These are phyloP conservation scores for Lampropteryx suffumata DNA, from an alignment of 2,888 invertebrate genomes.

Conservation along the genomic window DNA sequence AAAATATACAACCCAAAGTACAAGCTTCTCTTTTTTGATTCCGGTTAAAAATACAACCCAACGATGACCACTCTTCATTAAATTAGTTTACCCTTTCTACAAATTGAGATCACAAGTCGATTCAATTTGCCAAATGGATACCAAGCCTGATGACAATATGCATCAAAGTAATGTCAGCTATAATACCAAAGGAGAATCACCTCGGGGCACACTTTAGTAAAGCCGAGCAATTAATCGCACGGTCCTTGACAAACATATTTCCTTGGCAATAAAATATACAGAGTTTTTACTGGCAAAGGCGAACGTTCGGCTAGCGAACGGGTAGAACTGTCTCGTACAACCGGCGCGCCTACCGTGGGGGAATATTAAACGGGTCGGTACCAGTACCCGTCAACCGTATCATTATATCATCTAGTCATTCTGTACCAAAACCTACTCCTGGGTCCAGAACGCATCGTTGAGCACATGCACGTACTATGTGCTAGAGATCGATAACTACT, in stretches of 20 bases:
- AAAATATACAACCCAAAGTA: too few relatives aligned
- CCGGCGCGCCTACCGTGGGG: constrained; percentile 68
- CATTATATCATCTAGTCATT: constrained; percentile 66
- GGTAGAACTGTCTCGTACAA: constrained; percentile 74
- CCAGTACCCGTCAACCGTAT: constrained; percentile 46
- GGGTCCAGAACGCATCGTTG: constrained; percentile 37
- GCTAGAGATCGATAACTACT: constrained; percentile 22
- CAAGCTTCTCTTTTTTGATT: too few relatives aligned
- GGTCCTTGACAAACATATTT: constrained; percentile 77
- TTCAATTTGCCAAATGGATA: constrained; percentile 23
- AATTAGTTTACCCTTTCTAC: neutral
- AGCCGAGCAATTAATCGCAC: constrained; percentile 70
- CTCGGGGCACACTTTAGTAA: constrained; percentile 53
- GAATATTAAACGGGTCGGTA: constrained; percentile 74
- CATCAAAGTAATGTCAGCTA: constrained; percentile 20
- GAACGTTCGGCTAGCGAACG: constrained; percentile 59
- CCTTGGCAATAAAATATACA: constrained; percentile 77
- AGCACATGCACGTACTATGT: constrained; percentile 1
- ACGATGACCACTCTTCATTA: neutral
- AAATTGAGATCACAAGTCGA: constrained; percentile 12
- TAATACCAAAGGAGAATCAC: constrained; percentile 43
- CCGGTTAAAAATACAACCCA: too few relatives aligned
- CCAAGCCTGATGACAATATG: constrained; percentile 25
- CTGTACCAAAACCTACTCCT: constrained; percentile 44
- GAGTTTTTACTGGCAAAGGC: constrained; percentile 69